Evolutionary conservation across 2,888 invertebrate genomes (phyloP).

Genomic region (Agriopis aurantiaria): DNA sequence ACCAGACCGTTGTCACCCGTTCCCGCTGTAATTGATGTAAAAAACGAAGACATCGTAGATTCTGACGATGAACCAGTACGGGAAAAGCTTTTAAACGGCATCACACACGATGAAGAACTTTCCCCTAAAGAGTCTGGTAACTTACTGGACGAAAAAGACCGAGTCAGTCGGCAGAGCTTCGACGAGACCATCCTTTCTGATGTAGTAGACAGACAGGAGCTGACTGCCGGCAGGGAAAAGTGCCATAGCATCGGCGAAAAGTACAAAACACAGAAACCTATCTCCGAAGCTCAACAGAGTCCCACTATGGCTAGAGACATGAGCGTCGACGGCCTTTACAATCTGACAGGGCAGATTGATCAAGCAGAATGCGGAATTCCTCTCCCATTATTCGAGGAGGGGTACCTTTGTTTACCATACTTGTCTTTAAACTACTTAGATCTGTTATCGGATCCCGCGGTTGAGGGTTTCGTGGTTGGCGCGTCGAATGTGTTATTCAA

Average conservation of each 20-base stretch:
- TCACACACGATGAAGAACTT: slow-evolving; percentile 67
- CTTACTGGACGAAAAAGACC: slow-evolving; percentile 77
- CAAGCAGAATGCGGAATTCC: slow-evolving; percentile 95
- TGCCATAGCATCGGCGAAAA: slow-evolving; percentile 84
- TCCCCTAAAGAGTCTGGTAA: slow-evolving; percentile 78
- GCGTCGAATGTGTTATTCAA: slow-evolving; percentile 99
- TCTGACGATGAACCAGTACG: slow-evolving; percentile 54
- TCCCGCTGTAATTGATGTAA: slow-evolving; percentile 55
- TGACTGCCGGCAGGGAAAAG: slow-evolving; percentile 73
- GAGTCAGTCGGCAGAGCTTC: slow-evolving; percentile 77
- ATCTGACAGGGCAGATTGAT: slow-evolving; percentile 89
- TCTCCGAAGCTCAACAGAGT: slow-evolving; percentile 78
- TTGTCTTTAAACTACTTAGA: slow-evolving; percentile 98
- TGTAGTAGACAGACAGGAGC: slow-evolving; percentile 72
- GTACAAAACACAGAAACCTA: slow-evolving; percentile 73
- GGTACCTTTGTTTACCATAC: slow-evolving; percentile 98
- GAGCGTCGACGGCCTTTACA: slow-evolving; percentile 88
- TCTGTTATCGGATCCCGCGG: slow-evolving; percentile 94
- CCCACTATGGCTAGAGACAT: slow-evolving; percentile 90
- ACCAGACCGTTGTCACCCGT: slow-evolving; percentile 78
- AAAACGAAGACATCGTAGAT: slow-evolving; percentile 48
- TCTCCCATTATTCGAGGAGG: slow-evolving; percentile 94
- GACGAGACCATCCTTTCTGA: slow-evolving; percentile 75
- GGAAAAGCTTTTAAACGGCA: slow-evolving; percentile 68
- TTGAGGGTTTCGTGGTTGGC: slow-evolving; percentile 95